These are phyloP conservation scores for Triplophysa tibetana DNA, from an alignment of 2,113 vertebrate genomes.

Conservation along the genomic window DNA sequence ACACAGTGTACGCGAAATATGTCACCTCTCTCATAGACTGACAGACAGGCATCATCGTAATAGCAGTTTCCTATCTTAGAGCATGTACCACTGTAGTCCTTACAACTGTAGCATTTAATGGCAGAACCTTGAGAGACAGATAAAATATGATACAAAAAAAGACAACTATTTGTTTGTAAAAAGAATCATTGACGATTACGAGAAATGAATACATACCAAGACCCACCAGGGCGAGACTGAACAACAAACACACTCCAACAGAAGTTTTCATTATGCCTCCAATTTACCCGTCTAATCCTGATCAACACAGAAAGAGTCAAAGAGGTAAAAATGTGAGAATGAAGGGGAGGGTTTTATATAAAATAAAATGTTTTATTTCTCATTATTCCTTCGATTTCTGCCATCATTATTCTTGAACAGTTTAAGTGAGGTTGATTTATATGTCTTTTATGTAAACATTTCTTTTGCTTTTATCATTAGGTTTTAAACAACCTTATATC, in stretches of 20 bases:
- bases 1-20: background rate
- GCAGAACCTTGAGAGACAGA: constrained; percentile 62
- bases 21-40: constrained; percentile 69
- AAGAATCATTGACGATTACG: background rate
- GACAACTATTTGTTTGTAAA: background rate
- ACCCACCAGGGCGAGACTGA: constrained; percentile 51
- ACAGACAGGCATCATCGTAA: constrained; percentile 71
- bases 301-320: constrained; percentile 4
- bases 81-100: constrained; percentile 71
- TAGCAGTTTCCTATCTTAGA: constrained; percentile 63
- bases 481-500: too few species aligned
- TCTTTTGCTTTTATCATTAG: too few species aligned
- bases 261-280: constrained; percentile 51
- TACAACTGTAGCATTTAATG: constrained; percentile 70
- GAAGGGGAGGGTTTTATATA: too few species aligned
- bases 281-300: constrained; percentile 2
- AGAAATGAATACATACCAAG: constrained; percentile 51
- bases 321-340: background rate
- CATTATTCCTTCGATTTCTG: too few species aligned
- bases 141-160: background rate
- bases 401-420: too few species aligned
- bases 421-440: too few species aligned
- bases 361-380: too few species aligned
- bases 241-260: constrained; percentile 51
- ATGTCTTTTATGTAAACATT: too few species aligned